Evolutionary conservation across 2,797 vertebrate genomes (phyloP), one percentile per base, ranked within the genome.

Genomic region (Rhodeus uyekii): DNA sequence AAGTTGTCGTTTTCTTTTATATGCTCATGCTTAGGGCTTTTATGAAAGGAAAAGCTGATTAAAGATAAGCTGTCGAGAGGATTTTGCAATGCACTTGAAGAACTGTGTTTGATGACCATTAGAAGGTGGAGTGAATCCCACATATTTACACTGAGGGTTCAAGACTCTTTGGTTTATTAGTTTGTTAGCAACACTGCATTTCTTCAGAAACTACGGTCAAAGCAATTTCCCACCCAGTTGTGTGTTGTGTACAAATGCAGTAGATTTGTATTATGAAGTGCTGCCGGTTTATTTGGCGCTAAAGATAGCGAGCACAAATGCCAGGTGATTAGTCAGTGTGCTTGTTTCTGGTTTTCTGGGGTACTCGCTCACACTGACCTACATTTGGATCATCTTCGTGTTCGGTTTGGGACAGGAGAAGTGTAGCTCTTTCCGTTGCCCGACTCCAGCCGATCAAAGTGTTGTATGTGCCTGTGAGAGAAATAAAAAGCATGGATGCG

Each of bases 331-430:
- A 89, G 85, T 84, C 73, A 80, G 38, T 82, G 85, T 83, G 55
- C 58, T 81, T 8, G 34, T 78, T 83, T 88, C 85, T 89, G 87
- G 82, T 85, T 78, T 89, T 85, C 60, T 22, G 83, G 65, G 69
- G 76, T 86, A 78, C 88, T 91, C 85, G 34, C 82, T 92, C 91
- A 92, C 89, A 84, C 82, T 92, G 91, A 77, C 91, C 90, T 88
- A 92, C 86, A 91, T 92, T 79, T 87, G 84, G 81, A 79, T 83
- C 44, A 90, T 92, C 58, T 34, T 76, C 80, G 36, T 18, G 83
- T 84, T 76, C 74, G 80, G 80, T 82, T 78, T 64, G 42, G 78
- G 74, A 50, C 75, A 81, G 73, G 86, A 86, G 61, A 75, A 83
- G 81, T 69, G 1, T 50, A 1, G 83, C 68, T 82, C 27, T 53